Evolutionary conservation across 1,140 invertebrate species (phyloP), one percentile per base, ranked within the genome.

Genomic region (Diachasmimorpha longicaudata): DNA sequence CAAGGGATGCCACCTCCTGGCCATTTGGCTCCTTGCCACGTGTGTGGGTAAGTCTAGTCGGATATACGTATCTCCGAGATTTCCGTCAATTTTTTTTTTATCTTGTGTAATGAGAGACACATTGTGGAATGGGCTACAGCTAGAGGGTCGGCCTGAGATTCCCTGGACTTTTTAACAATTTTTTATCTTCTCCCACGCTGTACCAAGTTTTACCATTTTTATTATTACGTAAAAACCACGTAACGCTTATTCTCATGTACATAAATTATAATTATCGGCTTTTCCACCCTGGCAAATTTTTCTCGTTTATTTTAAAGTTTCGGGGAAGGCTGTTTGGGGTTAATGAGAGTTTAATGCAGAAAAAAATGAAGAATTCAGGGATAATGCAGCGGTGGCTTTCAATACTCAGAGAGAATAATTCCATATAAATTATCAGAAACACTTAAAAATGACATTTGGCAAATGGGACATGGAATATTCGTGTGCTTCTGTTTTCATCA

Each of bases 41-140:
- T 81, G 79, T 74, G 83, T 81, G 16, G 85, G 86, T 86, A 77
- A 87, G 86, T 85, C 23, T 19, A 42, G 39, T 42, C 39, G 69
- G 80, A 39, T 58, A 70, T 66, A 58, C 77, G 23, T 25, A 23
- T 74, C 73, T 31, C 31, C 2, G 31, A 31, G 31, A 31, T 31
- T 31, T 31, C 31, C 31, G 2, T 31, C 31, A 31, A 31, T 31
- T 6, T 3, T 44, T 9, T 21, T 13, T 55, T 55, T 55, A 19
- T 21, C 14, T 16, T 19, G 14, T 10, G 48, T 55, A 55, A 55
- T 21, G 14, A 4, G 48, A 8, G n/a, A 19, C 14, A 16, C 48
- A 55, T 55, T 55, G 48, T 55, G 48, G 31, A 31, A n/a, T 52
- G 37, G 4, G 37, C 4, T 4, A 5, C 10, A 39, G 37, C 10